phyloP scores from a whole-genome alignment of 2,888 invertebrate species.

The Drosophila putrida region DNA sequence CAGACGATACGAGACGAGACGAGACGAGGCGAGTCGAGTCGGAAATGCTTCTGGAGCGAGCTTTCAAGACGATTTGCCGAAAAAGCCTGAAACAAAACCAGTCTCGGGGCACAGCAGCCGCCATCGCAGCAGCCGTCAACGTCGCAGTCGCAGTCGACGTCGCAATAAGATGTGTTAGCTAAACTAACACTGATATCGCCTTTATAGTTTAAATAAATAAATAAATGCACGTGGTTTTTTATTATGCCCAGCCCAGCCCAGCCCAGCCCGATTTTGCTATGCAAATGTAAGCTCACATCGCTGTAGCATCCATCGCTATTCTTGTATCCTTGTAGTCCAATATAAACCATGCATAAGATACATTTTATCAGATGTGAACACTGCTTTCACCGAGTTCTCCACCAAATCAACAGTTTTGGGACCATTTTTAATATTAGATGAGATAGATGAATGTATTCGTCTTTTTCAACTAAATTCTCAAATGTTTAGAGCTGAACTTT shows the following conservation, averaged over 20 bases:
- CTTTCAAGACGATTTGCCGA: slow-evolving; percentile 39
- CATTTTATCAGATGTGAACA: not conserved
- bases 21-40: slow-evolving; percentile 36
- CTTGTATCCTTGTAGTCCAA: not conserved
- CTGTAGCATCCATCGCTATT: not conserved
- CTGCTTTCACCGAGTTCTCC: not conserved
- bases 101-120: slow-evolving; percentile 46
- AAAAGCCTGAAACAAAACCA: slow-evolving; percentile 16
- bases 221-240: slow-evolving; percentile 55
- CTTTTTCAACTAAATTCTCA: too few relatives aligned
- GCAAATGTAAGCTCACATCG: slow-evolving; percentile 10
- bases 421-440: not conserved
- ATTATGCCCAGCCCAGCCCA: slow-evolving; percentile 22
- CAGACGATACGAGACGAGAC: too few relatives aligned
- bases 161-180: slow-evolving; percentile 31
- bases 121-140: not conserved
- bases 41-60: slow-evolving; percentile 53
- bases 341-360: too few relatives aligned
- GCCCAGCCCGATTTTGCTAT: too few relatives aligned
- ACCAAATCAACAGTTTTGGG: not conserved
- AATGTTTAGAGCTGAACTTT: too few relatives aligned
- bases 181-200: slow-evolving; percentile 54
- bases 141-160: slow-evolving; percentile 6
- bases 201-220: slow-evolving; percentile 62
- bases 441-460: too few relatives aligned